Conservation (phyloP, 2,113 vertebrate genomes). For the Lanius collurio region DNA sequence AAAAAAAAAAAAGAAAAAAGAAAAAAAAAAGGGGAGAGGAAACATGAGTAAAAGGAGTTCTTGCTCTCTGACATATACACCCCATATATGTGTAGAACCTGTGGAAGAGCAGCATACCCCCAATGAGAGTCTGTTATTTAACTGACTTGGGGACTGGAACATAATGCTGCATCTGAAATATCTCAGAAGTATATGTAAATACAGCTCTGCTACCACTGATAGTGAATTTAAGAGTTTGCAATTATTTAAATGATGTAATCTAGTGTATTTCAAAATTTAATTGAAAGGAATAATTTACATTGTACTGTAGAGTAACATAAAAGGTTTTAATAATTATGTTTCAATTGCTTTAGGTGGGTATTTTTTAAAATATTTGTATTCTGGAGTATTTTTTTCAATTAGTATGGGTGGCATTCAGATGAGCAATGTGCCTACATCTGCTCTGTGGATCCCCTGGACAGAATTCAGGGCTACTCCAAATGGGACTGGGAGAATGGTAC, state of each 20-base stretch:
- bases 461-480: not conserved
- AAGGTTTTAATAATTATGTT: slow-evolving; percentile 67
- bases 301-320: slow-evolving; percentile 67
- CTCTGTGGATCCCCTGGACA: not conserved
- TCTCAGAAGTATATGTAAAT: slow-evolving; percentile 55
- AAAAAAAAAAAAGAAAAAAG: not conserved
- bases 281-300: slow-evolving; percentile 48
- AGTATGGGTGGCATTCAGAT: not conserved
- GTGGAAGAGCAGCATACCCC: slow-evolving; percentile 16
- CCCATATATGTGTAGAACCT: not conserved
- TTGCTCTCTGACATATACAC: not conserved
- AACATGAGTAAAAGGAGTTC: not conserved
- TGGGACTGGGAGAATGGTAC: not conserved
- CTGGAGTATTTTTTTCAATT: not conserved
- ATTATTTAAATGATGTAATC: slow-evolving; percentile 69
- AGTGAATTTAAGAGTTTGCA: slow-evolving; percentile 30
- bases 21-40: not conserved
- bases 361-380: not conserved
- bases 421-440: not conserved
- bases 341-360: slow-evolving; percentile 9
- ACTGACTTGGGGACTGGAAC: slow-evolving; percentile 3
- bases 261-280: slow-evolving; percentile 66
- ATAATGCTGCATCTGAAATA: slow-evolving; percentile 24
- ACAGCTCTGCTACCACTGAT: slow-evolving; percentile 26
- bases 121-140: not conserved